A percentile compares a stretch with the other conserved stretches of the same genome.
phyloP scores from a whole-genome alignment of 2,888 invertebrate species.

The Sialis fuliginosa region DNA sequence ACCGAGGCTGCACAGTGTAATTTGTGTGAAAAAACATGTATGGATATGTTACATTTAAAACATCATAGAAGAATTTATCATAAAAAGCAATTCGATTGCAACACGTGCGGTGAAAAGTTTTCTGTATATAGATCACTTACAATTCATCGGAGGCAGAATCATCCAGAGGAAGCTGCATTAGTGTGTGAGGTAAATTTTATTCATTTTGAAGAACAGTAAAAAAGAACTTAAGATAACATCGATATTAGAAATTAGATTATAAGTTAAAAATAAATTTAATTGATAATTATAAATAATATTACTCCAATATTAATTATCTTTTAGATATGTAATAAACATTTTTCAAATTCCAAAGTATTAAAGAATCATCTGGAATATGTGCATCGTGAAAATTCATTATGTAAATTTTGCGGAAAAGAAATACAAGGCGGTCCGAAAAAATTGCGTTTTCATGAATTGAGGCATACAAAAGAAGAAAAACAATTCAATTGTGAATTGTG shows the following conservation, averaged over 20 bases:
- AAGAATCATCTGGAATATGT: slow-evolving; percentile 7
- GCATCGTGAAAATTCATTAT: slow-evolving; percentile 6
- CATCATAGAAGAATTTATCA: background rate
- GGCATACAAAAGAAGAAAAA: slow-evolving; percentile 2
- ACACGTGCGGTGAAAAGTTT: background rate
- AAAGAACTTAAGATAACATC: no score
- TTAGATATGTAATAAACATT: slow-evolving; percentile 8
- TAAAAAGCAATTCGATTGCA: background rate
- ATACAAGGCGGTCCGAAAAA: background rate
- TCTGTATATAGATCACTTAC: background rate
- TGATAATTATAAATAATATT: background rate
- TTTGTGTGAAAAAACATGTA: background rate
- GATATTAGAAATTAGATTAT: no score
- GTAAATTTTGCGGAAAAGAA: slow-evolving; percentile 6
- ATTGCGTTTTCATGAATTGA: slow-evolving; percentile 1
- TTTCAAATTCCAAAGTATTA: slow-evolving; percentile 8
- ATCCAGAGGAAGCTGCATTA: background rate
- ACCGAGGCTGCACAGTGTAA: slow-evolving; percentile 8
- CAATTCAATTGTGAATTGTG: slow-evolving; percentile 9
- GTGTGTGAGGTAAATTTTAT: background rate
- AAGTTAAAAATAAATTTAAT: background rate
- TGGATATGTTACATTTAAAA: slow-evolving; percentile 1
- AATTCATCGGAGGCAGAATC: background rate
- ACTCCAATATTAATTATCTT: slow-evolving; percentile 1
- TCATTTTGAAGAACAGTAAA: no score